A percentile compares a stretch with the other conserved stretches of the same genome.
phyloP scores from a whole-genome alignment of 2,797 vertebrate species.

The Thunnus albacares region DNA sequence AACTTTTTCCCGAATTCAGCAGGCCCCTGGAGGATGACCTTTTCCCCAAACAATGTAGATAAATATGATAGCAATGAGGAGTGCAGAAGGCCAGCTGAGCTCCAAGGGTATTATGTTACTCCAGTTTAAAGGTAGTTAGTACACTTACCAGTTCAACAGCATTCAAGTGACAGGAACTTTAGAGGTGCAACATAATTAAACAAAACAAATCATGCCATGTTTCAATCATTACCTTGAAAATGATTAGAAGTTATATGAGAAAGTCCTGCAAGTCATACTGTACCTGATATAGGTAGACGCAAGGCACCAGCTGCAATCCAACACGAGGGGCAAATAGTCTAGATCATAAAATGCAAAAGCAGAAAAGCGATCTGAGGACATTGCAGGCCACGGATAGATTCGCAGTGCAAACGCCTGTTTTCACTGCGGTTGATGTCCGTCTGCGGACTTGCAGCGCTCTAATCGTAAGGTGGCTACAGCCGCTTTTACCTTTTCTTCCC shows the following conservation, averaged over 20 bases:
- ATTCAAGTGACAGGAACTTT: constrained; percentile 65
- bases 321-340: constrained; percentile 80
- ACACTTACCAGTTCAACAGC: constrained; percentile 62
- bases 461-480: constrained; percentile 75
- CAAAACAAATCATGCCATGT: constrained; percentile 16
- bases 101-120: constrained; percentile 44
- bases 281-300: constrained; percentile 85
- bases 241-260: constrained; percentile 40
- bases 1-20: constrained; percentile 46
- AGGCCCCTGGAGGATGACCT: constrained; percentile 28
- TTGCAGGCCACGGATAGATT: constrained; percentile 55
- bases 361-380: constrained; percentile 63
- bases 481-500: constrained; percentile 79
- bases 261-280: constrained; percentile 81
- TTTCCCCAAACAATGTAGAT: constrained; percentile 34
- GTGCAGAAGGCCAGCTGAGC: constrained; percentile 55
- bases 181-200: constrained; percentile 55
- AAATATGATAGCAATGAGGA: constrained; percentile 52
- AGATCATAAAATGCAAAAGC: constrained; percentile 71
- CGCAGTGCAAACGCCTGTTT: constrained; percentile 62
- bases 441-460: constrained; percentile 74
- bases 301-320: constrained; percentile 83
- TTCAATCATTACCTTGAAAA: constrained; percentile 11
- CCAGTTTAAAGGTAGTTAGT: constrained; percentile 57
- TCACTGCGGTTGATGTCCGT: constrained; percentile 69